Conservation (phyloP, 2,113 vertebrate species). For the Macrotis lagotis region DNA sequence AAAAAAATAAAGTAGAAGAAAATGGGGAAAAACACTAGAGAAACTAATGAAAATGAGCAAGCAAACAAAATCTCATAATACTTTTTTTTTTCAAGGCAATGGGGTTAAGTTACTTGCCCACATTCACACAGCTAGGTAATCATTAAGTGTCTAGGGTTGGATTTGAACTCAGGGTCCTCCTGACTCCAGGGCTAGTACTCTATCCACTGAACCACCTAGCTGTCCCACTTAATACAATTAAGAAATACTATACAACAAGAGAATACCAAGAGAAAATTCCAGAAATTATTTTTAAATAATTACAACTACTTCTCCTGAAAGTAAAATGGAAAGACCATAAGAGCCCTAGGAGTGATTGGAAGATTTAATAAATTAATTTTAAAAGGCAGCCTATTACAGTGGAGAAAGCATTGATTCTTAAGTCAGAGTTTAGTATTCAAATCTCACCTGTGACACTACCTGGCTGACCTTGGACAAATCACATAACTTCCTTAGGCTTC, state of each 20-base stretch:
- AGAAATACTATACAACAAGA: neutral
- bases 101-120: too few species aligned
- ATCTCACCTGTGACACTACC: too few species aligned
- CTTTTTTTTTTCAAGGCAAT: too few species aligned
- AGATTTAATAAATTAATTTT: neutral
- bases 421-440: too few species aligned
- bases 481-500: too few species aligned
- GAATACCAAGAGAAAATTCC: neutral
- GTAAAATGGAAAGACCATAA: neutral
- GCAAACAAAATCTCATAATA: neutral
- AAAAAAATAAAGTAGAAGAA: neutral
- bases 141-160: too few species aligned
- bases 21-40: neutral
- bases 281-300: neutral
- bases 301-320: neutral
- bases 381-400: neutral
- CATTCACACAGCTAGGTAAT: too few species aligned
- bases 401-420: too few species aligned
- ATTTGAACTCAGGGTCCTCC: too few species aligned
- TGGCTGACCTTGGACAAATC: too few species aligned
- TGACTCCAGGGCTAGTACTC: too few species aligned
- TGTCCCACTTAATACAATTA: neutral
- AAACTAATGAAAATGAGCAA: neutral
- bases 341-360: neutral
- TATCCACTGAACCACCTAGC: too few species aligned